Conservation (phyloP, 2,113 vertebrate genomes). For the Rhegmatorhina hoffmannsi region DNA sequence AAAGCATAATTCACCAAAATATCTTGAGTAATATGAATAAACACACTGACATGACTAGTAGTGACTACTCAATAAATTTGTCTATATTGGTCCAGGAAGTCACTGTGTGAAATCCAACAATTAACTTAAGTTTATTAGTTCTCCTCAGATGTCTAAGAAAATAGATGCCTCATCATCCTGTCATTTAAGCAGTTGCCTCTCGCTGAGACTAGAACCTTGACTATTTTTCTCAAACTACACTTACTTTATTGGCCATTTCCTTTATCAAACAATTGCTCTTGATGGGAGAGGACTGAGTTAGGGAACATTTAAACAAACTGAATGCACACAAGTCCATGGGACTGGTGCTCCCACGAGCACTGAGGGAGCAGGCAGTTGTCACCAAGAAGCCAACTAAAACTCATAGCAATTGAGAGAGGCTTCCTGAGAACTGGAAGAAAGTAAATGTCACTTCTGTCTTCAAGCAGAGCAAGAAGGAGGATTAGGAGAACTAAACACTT, state of each 20-base stretch:
- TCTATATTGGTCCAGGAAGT: neutral
- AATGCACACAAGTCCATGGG: neutral
- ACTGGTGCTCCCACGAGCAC: neutral
- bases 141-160: neutral
- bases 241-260: neutral
- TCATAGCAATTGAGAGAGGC: neutral
- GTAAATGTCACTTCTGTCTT: neutral
- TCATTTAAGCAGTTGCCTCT: neutral
- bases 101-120: neutral
- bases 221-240: neutral
- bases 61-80: neutral
- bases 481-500: neutral
- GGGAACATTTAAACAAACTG: neutral
- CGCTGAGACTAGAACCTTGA: neutral
- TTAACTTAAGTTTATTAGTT: neutral
- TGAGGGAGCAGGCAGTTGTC: neutral
- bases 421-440: neutral
- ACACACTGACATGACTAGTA: neutral
- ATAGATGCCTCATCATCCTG: neutral
- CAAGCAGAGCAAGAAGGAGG: neutral
- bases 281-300: accelerated
- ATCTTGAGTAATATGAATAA: neutral
- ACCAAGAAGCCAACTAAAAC: neutral
- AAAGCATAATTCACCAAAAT: neutral
- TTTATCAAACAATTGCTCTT: neutral